These are phyloP conservation scores for Dicentrarchus labrax DNA, from an alignment of 2,113 vertebrate genomes.

Conservation along the genomic window DNA sequence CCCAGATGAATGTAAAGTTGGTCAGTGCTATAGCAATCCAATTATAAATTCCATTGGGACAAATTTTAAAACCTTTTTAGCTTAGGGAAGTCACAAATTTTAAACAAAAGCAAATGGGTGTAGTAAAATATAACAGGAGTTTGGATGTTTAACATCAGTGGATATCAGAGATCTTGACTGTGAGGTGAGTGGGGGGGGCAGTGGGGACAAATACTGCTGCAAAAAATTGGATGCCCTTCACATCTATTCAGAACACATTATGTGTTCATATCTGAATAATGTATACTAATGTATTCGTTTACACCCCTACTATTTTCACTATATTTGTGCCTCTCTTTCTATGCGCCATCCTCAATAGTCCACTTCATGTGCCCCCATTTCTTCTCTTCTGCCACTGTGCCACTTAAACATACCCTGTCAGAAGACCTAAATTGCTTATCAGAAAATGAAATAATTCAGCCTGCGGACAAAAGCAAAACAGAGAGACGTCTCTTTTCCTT, in stretches of 20 bases:
- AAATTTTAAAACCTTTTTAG: no score
- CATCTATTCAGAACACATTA: no score
- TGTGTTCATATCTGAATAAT: not conserved
- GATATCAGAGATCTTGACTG: not conserved
- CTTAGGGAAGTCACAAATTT: no score
- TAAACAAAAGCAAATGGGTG: no score
- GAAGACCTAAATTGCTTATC: slow-evolving; percentile 22
- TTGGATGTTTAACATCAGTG: not conserved
- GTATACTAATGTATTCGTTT: not conserved
- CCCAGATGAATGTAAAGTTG: not conserved
- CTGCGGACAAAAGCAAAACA: slow-evolving; percentile 27
- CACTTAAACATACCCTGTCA: slow-evolving; percentile 50
- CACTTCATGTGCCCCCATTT: not conserved
- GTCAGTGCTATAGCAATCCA: no score
- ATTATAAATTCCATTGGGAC: no score
- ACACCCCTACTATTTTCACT: not conserved
- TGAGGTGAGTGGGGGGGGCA: not conserved
- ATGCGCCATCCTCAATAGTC: not conserved
- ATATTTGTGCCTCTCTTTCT: not conserved
- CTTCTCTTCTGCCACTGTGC: not conserved
- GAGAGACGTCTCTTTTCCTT: slow-evolving; percentile 22
- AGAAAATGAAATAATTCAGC: slow-evolving; percentile 29
- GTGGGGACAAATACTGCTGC: not conserved
- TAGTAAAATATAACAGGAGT: no score
- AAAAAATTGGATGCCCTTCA: not conserved